Evolutionary conservation across 2,113 vertebrate species (phyloP).

Genomic region (Rhodinocichla rosea): DNA sequence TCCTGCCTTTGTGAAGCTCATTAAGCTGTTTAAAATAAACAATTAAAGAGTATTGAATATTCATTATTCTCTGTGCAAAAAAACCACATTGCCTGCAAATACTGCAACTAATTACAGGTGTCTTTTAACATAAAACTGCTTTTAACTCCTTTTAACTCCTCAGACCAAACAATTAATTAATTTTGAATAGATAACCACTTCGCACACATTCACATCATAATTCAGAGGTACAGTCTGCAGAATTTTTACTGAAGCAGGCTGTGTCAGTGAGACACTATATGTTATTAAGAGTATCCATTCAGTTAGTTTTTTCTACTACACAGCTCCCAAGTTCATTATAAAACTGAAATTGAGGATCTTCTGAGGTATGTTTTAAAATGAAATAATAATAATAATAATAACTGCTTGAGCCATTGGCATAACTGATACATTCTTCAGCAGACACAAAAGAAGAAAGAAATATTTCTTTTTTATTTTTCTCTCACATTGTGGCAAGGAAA

Average conservation of each 20-base stretch:
- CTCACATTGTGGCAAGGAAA: background rate
- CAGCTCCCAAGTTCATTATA: background rate
- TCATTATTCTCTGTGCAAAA: conserved; percentile 27
- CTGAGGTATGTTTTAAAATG: background rate
- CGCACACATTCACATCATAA: background rate
- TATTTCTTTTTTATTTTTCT: background rate
- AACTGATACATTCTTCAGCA: background rate
- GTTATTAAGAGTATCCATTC: background rate
- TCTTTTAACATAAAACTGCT: background rate
- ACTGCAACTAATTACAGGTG: conserved; percentile 3
- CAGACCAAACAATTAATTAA: background rate
- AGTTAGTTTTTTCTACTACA: background rate
- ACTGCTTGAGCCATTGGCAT: background rate
- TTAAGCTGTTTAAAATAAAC: conserved; percentile 50
- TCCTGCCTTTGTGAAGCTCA: conserved; percentile 1
- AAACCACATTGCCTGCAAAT: background rate
- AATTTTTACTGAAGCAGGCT: background rate
- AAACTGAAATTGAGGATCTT: background rate
- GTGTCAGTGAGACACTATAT: background rate
- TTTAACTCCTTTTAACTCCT: background rate
- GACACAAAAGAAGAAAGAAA: background rate
- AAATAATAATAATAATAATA: conserved; percentile 22
- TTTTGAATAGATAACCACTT: background rate
- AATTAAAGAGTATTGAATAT: conserved; percentile 36
- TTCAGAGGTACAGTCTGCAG: background rate